These are phyloP conservation scores for Agrotis segetum DNA, from an alignment of 2,888 invertebrate species.

Conservation along the genomic window DNA sequence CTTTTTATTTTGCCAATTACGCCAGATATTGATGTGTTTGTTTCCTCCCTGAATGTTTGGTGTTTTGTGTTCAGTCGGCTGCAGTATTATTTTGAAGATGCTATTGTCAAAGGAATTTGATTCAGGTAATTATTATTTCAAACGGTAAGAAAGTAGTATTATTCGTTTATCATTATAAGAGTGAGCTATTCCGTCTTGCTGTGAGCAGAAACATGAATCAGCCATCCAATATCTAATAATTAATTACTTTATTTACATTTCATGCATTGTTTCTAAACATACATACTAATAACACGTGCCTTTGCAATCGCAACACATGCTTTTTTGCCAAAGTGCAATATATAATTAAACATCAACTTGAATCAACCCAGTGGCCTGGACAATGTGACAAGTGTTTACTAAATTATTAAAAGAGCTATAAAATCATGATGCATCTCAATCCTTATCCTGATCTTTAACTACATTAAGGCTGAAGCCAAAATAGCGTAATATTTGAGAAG, in stretches of 20 bases:
- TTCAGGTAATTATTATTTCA: slow-evolving; percentile 22
- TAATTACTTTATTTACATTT: no score
- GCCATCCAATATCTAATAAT: background rate
- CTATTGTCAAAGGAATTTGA: background rate
- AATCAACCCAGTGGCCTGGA: background rate
- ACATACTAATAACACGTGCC: background rate
- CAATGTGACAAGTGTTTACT: background rate
- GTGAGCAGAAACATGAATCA: slow-evolving; percentile 26
- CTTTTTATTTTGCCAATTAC: slow-evolving; percentile 23
- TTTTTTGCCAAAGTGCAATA: slow-evolving; percentile 2
- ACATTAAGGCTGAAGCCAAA: no score
- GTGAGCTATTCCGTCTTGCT: slow-evolving; percentile 46
- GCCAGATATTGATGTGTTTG: slow-evolving; percentile 1
- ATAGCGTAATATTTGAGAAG: no score
- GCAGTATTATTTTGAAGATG: slow-evolving; percentile 17
- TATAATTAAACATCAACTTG: background rate
- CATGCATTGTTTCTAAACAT: no score
- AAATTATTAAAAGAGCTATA: no score
- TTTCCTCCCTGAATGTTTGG: slow-evolving; percentile 20
- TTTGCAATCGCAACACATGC: slow-evolving; percentile 6
- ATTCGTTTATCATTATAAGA: slow-evolving; percentile 17
- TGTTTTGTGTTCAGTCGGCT: slow-evolving; percentile 14
- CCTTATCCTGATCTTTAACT: no score
- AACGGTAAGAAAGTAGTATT: slow-evolving; percentile 25
- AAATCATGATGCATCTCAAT: no score